Evolutionary conservation across 2,797 vertebrate genomes (phyloP).

Genomic region (Chanos chanos): DNA sequence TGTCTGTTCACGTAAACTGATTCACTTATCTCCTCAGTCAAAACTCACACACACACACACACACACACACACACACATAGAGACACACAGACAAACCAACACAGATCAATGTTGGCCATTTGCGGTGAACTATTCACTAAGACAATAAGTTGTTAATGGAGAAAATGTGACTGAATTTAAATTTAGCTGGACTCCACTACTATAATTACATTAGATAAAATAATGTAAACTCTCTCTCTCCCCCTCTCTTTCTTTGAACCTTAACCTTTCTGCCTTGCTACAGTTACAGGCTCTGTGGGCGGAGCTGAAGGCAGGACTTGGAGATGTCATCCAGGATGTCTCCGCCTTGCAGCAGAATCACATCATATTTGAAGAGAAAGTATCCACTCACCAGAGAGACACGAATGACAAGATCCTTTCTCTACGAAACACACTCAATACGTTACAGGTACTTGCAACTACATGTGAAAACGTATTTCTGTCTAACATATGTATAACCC

Average conservation of each 20-base stretch:
- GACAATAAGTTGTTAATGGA: conserved; percentile 20
- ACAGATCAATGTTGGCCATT: neutral
- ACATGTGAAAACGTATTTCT: no score
- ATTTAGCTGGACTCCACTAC: conserved; percentile 20
- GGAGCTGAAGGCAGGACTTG: conserved; percentile 88
- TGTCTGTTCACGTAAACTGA: conserved; percentile 40
- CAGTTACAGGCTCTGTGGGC: conserved; percentile 91
- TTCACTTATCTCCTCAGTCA: conserved; percentile 49
- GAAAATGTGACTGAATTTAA: conserved; percentile 28
- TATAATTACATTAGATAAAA: conserved; percentile 16
- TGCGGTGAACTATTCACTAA: neutral
- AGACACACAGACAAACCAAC: neutral
- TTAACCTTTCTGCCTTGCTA: conserved; percentile 5
- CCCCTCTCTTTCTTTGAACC: neutral
- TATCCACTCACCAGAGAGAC: conserved; percentile 82
- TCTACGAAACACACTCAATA: conserved; percentile 91
- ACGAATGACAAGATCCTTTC: conserved; percentile 89
- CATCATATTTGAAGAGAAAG: conserved; percentile 83
- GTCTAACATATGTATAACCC: no score
- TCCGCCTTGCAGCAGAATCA: conserved; percentile 83
- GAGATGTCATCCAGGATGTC: conserved; percentile 81
- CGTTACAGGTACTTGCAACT: conserved; percentile 83
- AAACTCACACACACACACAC: conserved; percentile 45
- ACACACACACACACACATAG: conserved; percentile 8
- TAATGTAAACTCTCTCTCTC: neutral